These are phyloP conservation scores for Drosophila miranda DNA, from an alignment of 1,140 invertebrate species.

Conservation along the genomic window DNA sequence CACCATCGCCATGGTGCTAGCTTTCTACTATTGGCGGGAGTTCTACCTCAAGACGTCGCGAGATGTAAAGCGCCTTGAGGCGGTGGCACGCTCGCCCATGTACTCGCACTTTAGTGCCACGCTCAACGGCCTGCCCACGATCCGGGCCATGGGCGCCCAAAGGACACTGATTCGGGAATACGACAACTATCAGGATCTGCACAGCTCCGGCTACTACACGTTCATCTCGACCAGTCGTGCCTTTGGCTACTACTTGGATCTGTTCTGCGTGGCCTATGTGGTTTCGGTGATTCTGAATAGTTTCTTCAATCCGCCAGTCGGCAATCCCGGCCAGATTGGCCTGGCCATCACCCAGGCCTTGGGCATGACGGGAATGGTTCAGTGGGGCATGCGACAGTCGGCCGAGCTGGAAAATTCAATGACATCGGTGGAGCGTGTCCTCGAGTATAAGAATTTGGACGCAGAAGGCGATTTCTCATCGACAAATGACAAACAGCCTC, in stretches of 20 bases:
- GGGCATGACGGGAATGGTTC: slow-evolving; percentile 89
- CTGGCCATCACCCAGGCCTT: slow-evolving; percentile 92
- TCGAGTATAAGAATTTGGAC: slow-evolving; percentile 89
- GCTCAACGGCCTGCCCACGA: slow-evolving; percentile 89
- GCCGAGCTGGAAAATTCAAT: slow-evolving; percentile 89
- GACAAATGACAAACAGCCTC: slow-evolving; percentile 85
- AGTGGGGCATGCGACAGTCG: slow-evolving; percentile 84
- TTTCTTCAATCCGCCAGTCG: slow-evolving; percentile 83
- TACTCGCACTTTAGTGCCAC: slow-evolving; percentile 90
- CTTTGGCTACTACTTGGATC: slow-evolving; percentile 90
- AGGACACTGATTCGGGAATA: slow-evolving; percentile 87
- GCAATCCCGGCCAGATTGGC: slow-evolving; percentile 87
- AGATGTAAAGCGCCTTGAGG: slow-evolving; percentile 94
- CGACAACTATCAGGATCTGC: slow-evolving; percentile 86
- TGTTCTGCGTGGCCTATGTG: slow-evolving; percentile 88
- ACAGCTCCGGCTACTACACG: slow-evolving; percentile 89
- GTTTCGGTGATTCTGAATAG: slow-evolving; percentile 86
- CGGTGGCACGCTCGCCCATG: slow-evolving; percentile 89
- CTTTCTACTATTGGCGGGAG: slow-evolving; percentile 89
- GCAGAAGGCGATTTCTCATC: slow-evolving; percentile 85
- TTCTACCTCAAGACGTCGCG: slow-evolving; percentile 92
- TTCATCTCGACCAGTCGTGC: slow-evolving; percentile 91
- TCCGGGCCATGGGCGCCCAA: slow-evolving; percentile 87
- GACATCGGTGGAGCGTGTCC: slow-evolving; percentile 90
- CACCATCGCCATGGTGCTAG: slow-evolving; percentile 86